These are phyloP conservation scores for Liasis olivaceus DNA, from an alignment of 2,797 vertebrate genomes.

Conservation along the genomic window DNA sequence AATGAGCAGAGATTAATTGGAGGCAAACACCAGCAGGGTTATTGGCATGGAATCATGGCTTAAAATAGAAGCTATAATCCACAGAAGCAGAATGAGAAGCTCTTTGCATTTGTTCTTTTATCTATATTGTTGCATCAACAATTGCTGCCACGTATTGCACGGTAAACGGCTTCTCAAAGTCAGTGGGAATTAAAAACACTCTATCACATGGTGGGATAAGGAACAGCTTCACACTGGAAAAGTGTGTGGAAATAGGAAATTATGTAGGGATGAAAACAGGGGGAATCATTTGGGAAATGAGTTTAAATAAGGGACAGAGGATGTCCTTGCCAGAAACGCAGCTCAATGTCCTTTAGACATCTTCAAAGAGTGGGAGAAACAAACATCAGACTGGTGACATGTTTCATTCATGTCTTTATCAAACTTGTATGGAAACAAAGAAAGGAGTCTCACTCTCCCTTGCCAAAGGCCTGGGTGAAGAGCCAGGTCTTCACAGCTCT, in stretches of 20 bases:
- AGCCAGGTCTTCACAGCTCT: not conserved
- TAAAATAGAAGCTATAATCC: not conserved
- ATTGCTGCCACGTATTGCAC: not conserved
- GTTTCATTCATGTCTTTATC: not conserved
- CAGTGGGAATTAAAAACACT: not conserved
- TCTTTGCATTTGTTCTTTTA: not conserved
- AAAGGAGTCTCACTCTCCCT: not conserved
- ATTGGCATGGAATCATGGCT: slow-evolving; percentile 1
- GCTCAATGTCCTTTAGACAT: not conserved
- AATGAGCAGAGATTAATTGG: not conserved
- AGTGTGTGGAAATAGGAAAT: not conserved
- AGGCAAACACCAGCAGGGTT: not conserved
- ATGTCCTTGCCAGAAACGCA: not conserved
- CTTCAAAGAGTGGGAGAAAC: not conserved
- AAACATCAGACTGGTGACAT: not conserved
- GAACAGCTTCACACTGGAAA: not conserved
- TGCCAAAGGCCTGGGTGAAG: not conserved
- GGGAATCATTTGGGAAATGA: not conserved
- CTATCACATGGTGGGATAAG: not conserved
- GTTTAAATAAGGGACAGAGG: not conserved
- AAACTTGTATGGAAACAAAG: not conserved
- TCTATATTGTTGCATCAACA: not conserved
- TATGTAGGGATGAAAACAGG: not conserved
- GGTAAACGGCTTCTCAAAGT: not conserved
- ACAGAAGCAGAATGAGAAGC: not conserved